Conservation (phyloP, 2,797 vertebrate genomes). For the Hylomyscus alleni region DNA sequence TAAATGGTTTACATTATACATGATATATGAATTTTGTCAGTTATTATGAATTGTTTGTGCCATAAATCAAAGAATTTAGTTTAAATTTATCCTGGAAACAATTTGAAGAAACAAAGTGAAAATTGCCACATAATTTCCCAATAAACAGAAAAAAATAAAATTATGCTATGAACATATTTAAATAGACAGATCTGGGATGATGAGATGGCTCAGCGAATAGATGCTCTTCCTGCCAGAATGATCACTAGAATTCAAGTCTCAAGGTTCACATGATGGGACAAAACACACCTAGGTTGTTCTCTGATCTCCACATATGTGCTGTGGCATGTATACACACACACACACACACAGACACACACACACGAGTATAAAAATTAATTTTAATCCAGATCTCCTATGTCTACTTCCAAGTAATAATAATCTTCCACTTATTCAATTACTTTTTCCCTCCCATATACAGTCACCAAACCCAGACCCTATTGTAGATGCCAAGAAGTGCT, state of each 20-base stretch:
- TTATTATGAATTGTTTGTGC: background rate
- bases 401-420: background rate
- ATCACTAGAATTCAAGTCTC: background rate
- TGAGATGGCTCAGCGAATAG: background rate
- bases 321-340: no score
- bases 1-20: background rate
- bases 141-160: background rate
- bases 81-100: constrained; percentile 28
- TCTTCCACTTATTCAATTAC: background rate
- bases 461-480: no score
- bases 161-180: background rate
- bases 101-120: constrained; percentile 22
- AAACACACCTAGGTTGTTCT: background rate
- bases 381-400: background rate
- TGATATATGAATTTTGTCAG: background rate
- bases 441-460: background rate
- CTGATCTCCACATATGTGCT: background rate
- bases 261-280: background rate
- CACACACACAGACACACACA: background rate
- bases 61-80: background rate
- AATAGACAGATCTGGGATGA: background rate
- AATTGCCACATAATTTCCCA: background rate
- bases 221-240: no score
- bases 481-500: no score
- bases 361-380: background rate